Percentiles rank a stretch among this genome's conserved stretches.
Conservation (phyloP, 2,888 invertebrate species). For the Heliconius aoede region DNA sequence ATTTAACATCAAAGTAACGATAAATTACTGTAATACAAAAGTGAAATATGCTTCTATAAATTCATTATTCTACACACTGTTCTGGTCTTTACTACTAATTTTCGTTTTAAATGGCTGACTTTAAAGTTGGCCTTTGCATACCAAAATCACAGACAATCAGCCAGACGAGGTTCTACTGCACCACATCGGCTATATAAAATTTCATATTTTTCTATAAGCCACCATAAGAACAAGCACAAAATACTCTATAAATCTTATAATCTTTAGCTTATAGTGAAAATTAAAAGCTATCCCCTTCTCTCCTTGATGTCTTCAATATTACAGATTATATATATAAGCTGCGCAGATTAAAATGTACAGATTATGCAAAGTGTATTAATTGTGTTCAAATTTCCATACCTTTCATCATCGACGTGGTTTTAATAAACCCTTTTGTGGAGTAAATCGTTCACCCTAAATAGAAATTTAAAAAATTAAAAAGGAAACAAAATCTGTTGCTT, state of each 20-base stretch:
- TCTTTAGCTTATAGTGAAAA: slow-evolving; percentile 20
- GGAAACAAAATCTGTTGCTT: too few relatives aligned
- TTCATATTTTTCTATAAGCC: not conserved
- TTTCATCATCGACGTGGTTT: slow-evolving; percentile 31
- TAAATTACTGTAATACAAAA: not conserved
- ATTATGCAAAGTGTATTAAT: slow-evolving; percentile 45
- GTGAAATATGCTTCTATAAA: not conserved
- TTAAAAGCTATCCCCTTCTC: slow-evolving; percentile 30
- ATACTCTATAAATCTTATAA: slow-evolving; percentile 10
- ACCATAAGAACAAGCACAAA: not conserved
- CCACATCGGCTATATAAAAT: not conserved
- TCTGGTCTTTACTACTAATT: too few relatives aligned
- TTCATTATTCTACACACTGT: too few relatives aligned
- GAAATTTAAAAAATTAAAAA: too few relatives aligned
- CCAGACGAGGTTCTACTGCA: not conserved
- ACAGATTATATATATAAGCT: slow-evolving; percentile 40
- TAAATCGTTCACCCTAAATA: not conserved
- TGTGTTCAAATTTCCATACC: slow-evolving; percentile 45
- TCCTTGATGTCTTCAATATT: slow-evolving; percentile 40
- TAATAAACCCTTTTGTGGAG: slow-evolving; percentile 28
- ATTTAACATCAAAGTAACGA: slow-evolving; percentile 1
- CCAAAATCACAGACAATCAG: too few relatives aligned
- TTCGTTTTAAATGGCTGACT: too few relatives aligned
- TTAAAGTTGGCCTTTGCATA: too few relatives aligned
- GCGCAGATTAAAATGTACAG: slow-evolving; percentile 37